Evolutionary conservation across 2,113 vertebrate species (phyloP).

Genomic region (Tympanuchus pallidicinctus): DNA sequence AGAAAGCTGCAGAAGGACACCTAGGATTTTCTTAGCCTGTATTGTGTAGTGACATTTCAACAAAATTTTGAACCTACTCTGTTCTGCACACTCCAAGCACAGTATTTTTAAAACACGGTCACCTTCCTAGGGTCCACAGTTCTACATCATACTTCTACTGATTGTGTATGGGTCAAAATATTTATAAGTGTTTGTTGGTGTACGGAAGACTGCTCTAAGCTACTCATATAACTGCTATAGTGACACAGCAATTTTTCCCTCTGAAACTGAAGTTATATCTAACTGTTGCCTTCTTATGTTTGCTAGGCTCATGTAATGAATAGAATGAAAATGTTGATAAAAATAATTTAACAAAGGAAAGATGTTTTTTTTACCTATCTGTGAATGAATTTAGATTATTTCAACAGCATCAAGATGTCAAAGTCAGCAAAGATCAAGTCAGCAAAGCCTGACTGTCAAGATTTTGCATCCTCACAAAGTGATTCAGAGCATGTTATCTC

Average conservation of each 20-base stretch:
- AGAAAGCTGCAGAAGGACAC: not conserved
- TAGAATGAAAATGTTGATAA: not conserved
- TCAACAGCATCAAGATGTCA: not conserved
- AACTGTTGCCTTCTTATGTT: not conserved
- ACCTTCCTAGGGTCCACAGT: not conserved
- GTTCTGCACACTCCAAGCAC: not conserved
- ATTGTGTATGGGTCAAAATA: not conserved
- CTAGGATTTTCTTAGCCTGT: not conserved
- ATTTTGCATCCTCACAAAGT: not conserved
- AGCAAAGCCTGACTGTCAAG: not conserved
- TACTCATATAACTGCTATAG: not conserved
- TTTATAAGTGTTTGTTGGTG: not conserved
- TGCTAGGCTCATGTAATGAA: not conserved
- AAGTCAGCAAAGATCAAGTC: not conserved
- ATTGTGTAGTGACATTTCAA: not conserved
- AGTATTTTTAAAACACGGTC: not conserved
- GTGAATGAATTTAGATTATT: not conserved
- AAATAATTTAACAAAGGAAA: not conserved
- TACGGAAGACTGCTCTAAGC: not conserved
- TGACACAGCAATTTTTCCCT: not conserved
- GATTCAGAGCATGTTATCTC: not conserved
- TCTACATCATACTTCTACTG: not conserved
- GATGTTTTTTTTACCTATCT: not conserved
- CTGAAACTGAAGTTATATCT: rapidly evolving
- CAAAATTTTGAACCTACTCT: rapidly evolving